Evolutionary conservation across 2,113 vertebrate species (phyloP).

Genomic region (Nothobranchius kuhntae): DNA sequence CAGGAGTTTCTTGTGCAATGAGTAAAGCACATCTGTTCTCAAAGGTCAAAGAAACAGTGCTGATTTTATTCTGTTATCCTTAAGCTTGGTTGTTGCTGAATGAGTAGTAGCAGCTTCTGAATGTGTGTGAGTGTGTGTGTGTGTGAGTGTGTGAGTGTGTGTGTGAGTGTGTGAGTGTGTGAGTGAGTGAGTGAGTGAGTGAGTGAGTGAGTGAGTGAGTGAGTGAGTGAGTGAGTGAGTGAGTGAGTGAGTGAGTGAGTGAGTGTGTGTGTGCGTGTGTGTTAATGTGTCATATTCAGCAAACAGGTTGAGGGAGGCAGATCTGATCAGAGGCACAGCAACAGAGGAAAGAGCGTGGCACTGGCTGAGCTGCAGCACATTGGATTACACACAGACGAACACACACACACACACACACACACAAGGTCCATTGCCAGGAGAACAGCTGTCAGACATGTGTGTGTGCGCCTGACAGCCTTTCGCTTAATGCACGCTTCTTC

Average conservation of each 20-base stretch:
- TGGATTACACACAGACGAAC: constrained; percentile 67
- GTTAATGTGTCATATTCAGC: constrained; percentile 47
- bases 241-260: too few species aligned
- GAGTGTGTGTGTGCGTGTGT: constrained; percentile 15
- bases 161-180: constrained; percentile 29
- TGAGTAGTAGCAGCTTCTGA: constrained; percentile 52
- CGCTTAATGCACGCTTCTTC: constrained; percentile 53
- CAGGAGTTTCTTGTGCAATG: constrained; percentile 37
- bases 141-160: constrained; percentile 29
- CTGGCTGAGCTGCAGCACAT: constrained; percentile 74
- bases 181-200: neutral
- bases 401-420: constrained; percentile 45
- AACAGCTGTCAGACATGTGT: constrained; percentile 72
- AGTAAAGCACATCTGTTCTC: constrained; percentile 21
- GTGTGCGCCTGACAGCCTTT: constrained; percentile 52
- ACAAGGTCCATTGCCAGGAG: constrained; percentile 49
- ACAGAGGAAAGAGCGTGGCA: constrained; percentile 76
- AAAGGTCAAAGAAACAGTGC: constrained; percentile 6
- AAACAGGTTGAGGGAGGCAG: constrained; percentile 79
- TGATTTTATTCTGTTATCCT: constrained; percentile 25
- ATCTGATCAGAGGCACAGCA: constrained; percentile 81
- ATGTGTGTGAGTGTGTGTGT: constrained; percentile 23
- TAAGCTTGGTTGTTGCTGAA: constrained; percentile 23
- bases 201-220: constrained; percentile 28
- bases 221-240: constrained; percentile 9